phyloP scores from a whole-genome alignment of 2,888 invertebrate genomes.

The Diloba caeruleocephala region DNA sequence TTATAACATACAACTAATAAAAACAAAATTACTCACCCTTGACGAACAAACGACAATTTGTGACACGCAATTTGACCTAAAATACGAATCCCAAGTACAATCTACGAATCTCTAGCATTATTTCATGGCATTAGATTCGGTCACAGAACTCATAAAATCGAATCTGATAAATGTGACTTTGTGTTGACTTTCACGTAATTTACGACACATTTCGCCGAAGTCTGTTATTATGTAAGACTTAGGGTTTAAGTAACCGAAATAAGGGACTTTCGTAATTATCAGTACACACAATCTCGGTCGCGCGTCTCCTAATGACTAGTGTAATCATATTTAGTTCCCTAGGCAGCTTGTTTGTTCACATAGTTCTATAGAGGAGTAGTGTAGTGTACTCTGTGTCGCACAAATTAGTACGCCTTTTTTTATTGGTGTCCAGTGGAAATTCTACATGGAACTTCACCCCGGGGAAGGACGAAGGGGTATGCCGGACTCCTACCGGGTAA shows the following conservation, averaged over 20 bases:
- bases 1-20: too few species aligned
- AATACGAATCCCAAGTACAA: conserved; percentile 24
- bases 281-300: conserved; percentile 30
- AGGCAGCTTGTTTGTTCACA: too few species aligned
- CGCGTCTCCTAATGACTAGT: conserved; percentile 13
- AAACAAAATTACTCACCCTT: too few species aligned
- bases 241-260: conserved; percentile 6
- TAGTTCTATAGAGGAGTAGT: too few species aligned
- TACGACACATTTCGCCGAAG: conserved; percentile 23
- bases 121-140: conserved; percentile 36
- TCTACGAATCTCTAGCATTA: conserved; percentile 33
- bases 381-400: too few species aligned
- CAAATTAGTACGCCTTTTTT: too few species aligned
- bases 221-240: conserved; percentile 41
- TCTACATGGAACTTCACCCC: too few species aligned
- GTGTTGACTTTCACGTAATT: conserved; percentile 51
- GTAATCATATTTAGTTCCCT: conserved; percentile 23
- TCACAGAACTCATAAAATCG: conserved; percentile 43
- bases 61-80: conserved; percentile 31
- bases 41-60: conserved; percentile 13
- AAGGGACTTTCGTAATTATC: conserved; percentile 18
- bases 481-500: too few species aligned
- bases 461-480: too few species aligned
- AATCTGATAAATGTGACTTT: conserved; percentile 51
- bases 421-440: too few species aligned